Evolutionary conservation across 35 echinoderm and acorn worm species (phyloP), one percentile per base, ranked within the genome.

Genomic region (Ptychodera flava): DNA sequence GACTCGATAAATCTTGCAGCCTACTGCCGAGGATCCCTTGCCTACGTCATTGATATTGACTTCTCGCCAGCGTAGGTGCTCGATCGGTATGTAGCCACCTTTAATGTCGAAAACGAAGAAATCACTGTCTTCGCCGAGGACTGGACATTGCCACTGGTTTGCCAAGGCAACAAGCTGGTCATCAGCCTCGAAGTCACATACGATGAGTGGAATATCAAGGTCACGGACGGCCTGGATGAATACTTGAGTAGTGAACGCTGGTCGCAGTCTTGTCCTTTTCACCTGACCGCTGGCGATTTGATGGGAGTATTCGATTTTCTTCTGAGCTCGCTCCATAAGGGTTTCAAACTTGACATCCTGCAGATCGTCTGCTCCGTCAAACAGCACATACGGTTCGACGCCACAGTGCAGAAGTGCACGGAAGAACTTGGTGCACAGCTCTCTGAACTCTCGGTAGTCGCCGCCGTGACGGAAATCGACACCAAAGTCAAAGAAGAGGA

Each of bases 151-250:
- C 53, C 80, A 91, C 15, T 33, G 37, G 83, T 99, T 99, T 1
- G 92, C 92, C 22, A 99, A 86, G 0, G 80, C 78, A 31, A 88
- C 90, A 36, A 94, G 90, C 34, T 99, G 92, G 33, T 85, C 83
- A 80, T 99, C 96, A 0, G 96, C 96, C 86, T 99, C 96, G 94
- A 99, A 99, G 77, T 99, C 90, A 88, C 88, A 85, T 33, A 88
- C 80, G 38, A 78, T 88, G 87, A 88, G 94, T 14, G 78, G 84
- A 38, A 99, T 77, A 2, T 80, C 36, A 37, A 92, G 35, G 77
- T 94, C 92, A 22, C 77, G 78, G 12, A 99, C 28, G 2, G 89
- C 93, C 38, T 99, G 85, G 81, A 78, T 90, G 1, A 92, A 86
- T 0, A 94, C 87, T 37, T 86, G 28, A 0, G 35, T 30, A 35